Evolutionary conservation across 2,113 vertebrate genomes (phyloP), one percentile per base, ranked within the genome.

Genomic region (Leptobrachium ailaonicum): DNA sequence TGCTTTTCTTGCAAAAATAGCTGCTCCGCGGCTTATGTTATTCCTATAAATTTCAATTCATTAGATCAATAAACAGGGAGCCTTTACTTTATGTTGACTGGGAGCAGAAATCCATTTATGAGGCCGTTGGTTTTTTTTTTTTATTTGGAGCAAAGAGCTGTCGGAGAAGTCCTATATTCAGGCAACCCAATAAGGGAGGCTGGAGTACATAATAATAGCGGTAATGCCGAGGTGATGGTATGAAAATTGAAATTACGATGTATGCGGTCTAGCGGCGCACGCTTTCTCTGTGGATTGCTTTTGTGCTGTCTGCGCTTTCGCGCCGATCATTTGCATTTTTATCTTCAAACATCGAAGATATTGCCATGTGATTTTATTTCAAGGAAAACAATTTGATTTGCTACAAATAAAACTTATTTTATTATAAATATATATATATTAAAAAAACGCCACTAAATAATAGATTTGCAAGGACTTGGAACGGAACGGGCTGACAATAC

Each of bases 321-420:
- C 13, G 56, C 13, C 56, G 13, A 14, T 12, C 56, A 53, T 77
- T 69, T 77, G 75, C 66, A 69, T 68, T 69, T 77, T 66, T 69
- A 60, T 77, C 58, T 77, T 66, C 44, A 66, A 77, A 77, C 75
- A 56, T 66, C 44, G 75, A 69, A 77, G 66, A 77, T 77, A 77
- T 77, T 70, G 75, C 53, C 44, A 69, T 77, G 60, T 77, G 58
- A 77, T 77, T 77, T 76, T 60, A 77, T 56, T 60, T 77, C 66
- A 69, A 41, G 58, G 50, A 77, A 77, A 69, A 77, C 66, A 69
- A 77, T 69, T 50, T 50, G 47, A 77, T 68, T 68, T 56, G 75
- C 68, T 42, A 64, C 75, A 67, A 77, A 77, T 77, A 77, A 77
- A 77, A 77, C 20, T 32, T 32, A 32, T 32, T 32, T 32, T 32